These are phyloP conservation scores for Drosophila eugracilis DNA, from an alignment of 1,140 invertebrate genomes.

Conservation along the genomic window DNA sequence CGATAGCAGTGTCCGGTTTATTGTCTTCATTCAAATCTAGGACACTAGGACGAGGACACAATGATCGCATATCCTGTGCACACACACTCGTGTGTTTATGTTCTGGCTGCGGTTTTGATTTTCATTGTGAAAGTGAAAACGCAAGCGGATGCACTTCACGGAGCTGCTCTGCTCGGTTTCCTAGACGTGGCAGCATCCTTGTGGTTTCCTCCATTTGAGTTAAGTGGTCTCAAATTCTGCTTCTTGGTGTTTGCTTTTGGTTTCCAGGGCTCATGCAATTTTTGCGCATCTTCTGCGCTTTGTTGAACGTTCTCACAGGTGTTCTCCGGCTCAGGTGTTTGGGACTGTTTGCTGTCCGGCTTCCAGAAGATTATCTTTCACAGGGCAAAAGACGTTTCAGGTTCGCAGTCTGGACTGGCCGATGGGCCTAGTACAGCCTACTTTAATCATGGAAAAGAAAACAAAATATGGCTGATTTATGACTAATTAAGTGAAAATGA, in stretches of 20 bases:
- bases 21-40: conserved; percentile 65
- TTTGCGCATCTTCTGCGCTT: conserved; percentile 67
- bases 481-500: conserved; percentile 57
- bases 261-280: conserved; percentile 70
- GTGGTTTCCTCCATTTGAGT: conserved; percentile 58
- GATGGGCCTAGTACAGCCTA: no score
- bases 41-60: conserved; percentile 58
- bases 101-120: conserved; percentile 68
- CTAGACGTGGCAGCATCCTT: conserved; percentile 29
- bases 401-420: not conserved
- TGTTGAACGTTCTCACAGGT: conserved; percentile 82
- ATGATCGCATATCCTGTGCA: conserved; percentile 64
- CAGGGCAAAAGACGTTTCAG: conserved; percentile 6
- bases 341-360: conserved; percentile 70
- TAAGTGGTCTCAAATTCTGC: conserved; percentile 68
- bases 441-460: no score
- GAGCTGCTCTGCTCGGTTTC: conserved; percentile 32
- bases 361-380: conserved; percentile 57
- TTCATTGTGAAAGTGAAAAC: conserved; percentile 82
- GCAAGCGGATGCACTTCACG: conserved; percentile 74
- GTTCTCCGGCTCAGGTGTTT: conserved; percentile 35
- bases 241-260: conserved; percentile 40
- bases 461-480: conserved; percentile 13
- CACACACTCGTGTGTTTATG: conserved; percentile 46
- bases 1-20: conserved; percentile 77